phyloP scores from a whole-genome alignment of 2,113 vertebrate species.

The Chauna torquata region DNA sequence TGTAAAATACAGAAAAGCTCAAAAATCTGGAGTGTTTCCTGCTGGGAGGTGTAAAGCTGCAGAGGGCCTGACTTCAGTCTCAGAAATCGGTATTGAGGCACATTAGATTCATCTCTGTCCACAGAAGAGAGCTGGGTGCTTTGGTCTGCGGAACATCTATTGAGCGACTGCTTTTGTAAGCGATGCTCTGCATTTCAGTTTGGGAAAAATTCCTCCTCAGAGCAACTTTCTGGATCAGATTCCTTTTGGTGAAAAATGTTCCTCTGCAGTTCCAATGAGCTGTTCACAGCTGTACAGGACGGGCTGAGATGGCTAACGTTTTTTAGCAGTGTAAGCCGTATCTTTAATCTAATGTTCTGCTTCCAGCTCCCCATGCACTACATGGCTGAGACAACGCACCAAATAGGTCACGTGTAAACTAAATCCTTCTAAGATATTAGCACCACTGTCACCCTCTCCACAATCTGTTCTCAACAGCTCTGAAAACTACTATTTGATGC shows the following conservation, averaged over 20 bases:
- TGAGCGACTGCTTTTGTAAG: background rate
- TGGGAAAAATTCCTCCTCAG: background rate
- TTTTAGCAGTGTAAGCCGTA: background rate
- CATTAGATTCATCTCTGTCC: background rate
- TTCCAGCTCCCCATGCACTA: background rate
- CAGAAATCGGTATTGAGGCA: background rate
- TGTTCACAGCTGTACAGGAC: background rate
- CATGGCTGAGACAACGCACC: background rate
- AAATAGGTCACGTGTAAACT: conserved; percentile 23
- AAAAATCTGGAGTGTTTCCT: background rate
- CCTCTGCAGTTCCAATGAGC: background rate
- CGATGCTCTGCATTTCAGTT: background rate
- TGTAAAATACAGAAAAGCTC: background rate
- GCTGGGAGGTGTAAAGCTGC: background rate
- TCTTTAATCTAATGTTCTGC: conserved; percentile 11
- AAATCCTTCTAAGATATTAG: conserved; percentile 24
- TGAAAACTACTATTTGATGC: background rate
- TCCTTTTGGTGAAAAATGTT: background rate
- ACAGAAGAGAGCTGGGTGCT: background rate
- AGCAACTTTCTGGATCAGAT: background rate
- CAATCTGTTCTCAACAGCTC: background rate
- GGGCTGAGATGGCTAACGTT: background rate
- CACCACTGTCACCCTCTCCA: background rate
- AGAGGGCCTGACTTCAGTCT: background rate
- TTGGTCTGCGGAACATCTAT: background rate